Base-by-base conservation (phyloP, 2,888 invertebrate species). In the Gymnocheta viridis region DNA sequence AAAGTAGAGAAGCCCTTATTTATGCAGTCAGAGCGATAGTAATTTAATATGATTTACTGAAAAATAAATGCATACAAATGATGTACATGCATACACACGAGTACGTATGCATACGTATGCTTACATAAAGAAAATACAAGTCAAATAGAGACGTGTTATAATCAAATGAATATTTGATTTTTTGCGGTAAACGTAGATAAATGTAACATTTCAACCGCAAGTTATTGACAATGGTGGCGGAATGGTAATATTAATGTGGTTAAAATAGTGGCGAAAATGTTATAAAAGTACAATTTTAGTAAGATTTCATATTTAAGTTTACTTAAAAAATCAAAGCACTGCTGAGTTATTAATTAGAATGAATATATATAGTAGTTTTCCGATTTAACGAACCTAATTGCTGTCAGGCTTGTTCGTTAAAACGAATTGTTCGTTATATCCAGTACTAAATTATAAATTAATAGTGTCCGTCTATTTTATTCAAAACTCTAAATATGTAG, bases 131-230 rank as follows among this genome's bases (percentile, higher is more conserved):
- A 66, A 47, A 66, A 67, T 29, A 17, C 51, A 41, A 32, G 47
- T 27, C 38, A 62, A 60, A 60, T 54, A 35, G 14, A 74, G 73
- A 44, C n/a, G 73, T 69, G 73, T 74, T 73, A 67, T 66, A 49
- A 66, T 22, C 5, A 67, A 80, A 67, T 80, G 60, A 66, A 47
- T 79, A 56, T 66, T 70, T 73, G 44, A 56, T 72, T 73, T n/a
- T 74, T 74, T 69, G 74, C 60, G 81, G 81, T 74, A 35, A 81
- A 74, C 54, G 54, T 69, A 74, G 69, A 81, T 73, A 69, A 80
- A 51, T 74, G 74, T 74, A 81, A 74, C 32, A 67, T 51, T 62
- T 69, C 51, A 74, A 29, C 44, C 60, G 74, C 74, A 81, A 62
- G 81, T 81, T 81, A 62, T 62, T 74, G 74, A 81, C 67, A 81